These are phyloP conservation scores for Halcyon senegalensis DNA, from an alignment of 2,113 vertebrate species.

Conservation along the genomic window DNA sequence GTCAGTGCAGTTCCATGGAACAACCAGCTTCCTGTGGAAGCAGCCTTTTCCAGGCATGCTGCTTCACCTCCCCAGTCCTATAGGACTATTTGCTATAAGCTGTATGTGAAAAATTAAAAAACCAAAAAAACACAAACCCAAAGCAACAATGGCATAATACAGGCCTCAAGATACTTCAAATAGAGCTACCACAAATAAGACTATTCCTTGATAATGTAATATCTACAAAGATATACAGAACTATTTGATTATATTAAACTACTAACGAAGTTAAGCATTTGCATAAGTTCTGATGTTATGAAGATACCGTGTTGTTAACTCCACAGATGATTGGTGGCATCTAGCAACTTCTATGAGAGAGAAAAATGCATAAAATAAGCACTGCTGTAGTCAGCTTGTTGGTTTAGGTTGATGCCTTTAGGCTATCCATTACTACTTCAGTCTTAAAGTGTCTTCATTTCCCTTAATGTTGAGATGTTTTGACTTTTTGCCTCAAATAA, in stretches of 20 bases:
- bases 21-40: not conserved
- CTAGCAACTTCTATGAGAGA: not conserved
- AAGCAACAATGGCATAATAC: accelerated
- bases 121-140: not conserved
- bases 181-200: not conserved
- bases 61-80: not conserved
- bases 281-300: not conserved
- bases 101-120: not conserved
- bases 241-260: not conserved
- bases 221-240: not conserved
- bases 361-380: not conserved
- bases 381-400: not conserved
- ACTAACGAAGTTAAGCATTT: not conserved
- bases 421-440: not conserved
- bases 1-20: not conserved
- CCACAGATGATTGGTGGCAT: not conserved
- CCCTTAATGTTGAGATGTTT: not conserved
- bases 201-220: not conserved
- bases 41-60: not conserved
- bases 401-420: not conserved
- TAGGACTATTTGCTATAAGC: not conserved
- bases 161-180: not conserved
- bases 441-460: not conserved
- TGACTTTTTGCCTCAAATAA: conserved; percentile 8
- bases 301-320: not conserved